Evolutionary conservation across 2,888 invertebrate genomes (phyloP), one percentile per base, ranked within the genome.

Genomic region (Drosophila paranaensis): DNA sequence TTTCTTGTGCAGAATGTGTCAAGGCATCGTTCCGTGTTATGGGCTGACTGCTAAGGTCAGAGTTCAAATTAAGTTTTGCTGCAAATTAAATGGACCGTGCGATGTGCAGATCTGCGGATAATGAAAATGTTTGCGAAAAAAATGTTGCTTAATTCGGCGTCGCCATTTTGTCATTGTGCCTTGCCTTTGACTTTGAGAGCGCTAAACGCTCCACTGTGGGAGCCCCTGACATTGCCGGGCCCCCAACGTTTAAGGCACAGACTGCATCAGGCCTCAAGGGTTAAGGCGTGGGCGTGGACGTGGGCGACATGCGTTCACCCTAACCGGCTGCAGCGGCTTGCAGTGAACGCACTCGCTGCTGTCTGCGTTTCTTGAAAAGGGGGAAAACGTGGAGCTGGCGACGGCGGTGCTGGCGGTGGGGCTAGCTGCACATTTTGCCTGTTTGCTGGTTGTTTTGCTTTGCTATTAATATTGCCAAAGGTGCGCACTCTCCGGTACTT

Each of bases 401-500:
- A 11, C 4, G 33, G 46, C 48, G 25, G 25, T 1, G 20, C 10
- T 10, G 20, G 40, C 20, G 13, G 10, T n/a, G 40, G n/a, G 54
- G 39, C 16, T 30, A 6, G 65, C 72, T 80, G 79, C 71, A 73
- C 69, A 72, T 75, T 72, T 73, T 71, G 77, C 78, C 77, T 51
- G 60, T 20, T 74, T 74, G 67, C 81, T 77, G 56, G 70, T 60
- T 67, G 74, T 77, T 77, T 74, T 74, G 71, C 81, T 77, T 69
- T 65, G 79, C 81, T 81, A 83, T 86, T 86, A 85, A 88, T 88
- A 88, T 86, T 88, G 89, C 86, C 87, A 87, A 89, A 89, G 87
- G 89, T 89, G 89, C 81, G 81, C 84, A 82, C 84, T 85, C 88
- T 81, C 57, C 61, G 86, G 81, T 77, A 85, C 89, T 87, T 89